These are phyloP conservation scores for Rhinoraja longicauda DNA, from an alignment of 2,797 vertebrate genomes.

Conservation along the genomic window DNA sequence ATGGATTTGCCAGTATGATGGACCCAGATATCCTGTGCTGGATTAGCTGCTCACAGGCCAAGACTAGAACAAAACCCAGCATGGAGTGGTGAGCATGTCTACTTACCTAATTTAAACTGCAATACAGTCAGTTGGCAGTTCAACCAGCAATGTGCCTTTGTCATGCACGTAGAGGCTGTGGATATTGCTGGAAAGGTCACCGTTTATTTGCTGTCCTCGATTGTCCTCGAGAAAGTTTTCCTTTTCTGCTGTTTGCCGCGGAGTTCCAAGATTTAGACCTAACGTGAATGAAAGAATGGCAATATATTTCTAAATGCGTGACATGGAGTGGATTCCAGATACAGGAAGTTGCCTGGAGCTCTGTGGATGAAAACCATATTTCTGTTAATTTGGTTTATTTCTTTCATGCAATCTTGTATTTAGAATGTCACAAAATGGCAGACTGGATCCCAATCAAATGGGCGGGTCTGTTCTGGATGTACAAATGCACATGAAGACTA, in stretches of 20 bases:
- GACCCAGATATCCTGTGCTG: no score
- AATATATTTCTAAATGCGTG: no score
- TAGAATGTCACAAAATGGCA: not conserved
- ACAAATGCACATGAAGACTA: no score
- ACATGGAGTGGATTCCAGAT: not conserved
- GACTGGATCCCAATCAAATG: no score
- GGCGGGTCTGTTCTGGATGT: no score
- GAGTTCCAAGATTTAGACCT: no score
- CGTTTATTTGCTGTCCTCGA: no score
- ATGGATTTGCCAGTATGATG: not conserved
- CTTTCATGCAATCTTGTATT: not conserved
- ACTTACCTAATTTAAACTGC: not conserved
- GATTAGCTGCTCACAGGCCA: not conserved
- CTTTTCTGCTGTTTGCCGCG: no score
- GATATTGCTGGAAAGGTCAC: no score
- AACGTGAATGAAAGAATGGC: no score
- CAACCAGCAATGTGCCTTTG: not conserved
- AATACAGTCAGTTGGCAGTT: not conserved
- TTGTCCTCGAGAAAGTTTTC: no score
- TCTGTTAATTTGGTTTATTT: not conserved
- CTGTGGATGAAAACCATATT: not conserved
- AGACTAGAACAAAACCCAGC: not conserved
- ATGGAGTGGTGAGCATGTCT: not conserved
- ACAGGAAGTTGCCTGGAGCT: not conserved
- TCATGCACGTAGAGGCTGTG: no score